Conservation (phyloP, 1,140 invertebrate species). For the Brevipalpus yothersi region DNA sequence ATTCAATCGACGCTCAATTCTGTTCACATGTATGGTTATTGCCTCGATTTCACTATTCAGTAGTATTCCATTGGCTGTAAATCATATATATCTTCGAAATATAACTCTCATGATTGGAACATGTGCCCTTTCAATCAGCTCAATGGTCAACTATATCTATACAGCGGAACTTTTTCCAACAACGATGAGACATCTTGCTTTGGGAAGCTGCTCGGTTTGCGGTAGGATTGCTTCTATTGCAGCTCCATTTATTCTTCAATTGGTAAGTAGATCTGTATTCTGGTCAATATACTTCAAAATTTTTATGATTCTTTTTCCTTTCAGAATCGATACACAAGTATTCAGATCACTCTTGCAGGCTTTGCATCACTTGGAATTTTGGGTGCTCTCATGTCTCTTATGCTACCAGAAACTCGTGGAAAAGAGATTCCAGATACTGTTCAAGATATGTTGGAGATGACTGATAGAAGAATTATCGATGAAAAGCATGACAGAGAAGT, state of each 20-base stretch:
- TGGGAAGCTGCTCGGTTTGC: slow-evolving; percentile 17
- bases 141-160: slow-evolving; percentile 52
- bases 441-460: background rate
- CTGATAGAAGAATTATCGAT: background rate
- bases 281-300: too few species aligned
- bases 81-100: slow-evolving; percentile 20
- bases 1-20: background rate
- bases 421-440: background rate
- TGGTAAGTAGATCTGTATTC: slow-evolving; percentile 17
- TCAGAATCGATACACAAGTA: too few species aligned
- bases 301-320: too few species aligned
- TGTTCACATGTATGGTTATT: background rate
- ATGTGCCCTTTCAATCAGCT: slow-evolving; percentile 52
- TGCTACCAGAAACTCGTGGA: background rate
- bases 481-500: too few species aligned
- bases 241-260: slow-evolving; percentile 24
- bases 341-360: background rate
- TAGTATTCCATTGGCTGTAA: background rate
- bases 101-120: slow-evolving; percentile 41
- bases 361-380: background rate
- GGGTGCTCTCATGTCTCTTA: background rate
- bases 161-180: slow-evolving; percentile 62
- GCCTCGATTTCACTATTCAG: background rate
- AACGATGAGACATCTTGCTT: slow-evolving; percentile 17
- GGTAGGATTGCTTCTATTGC: slow-evolving; percentile 19